phyloP scores from a whole-genome alignment of 2,797 vertebrate genomes.

The Tympanoctomys barrerae region DNA sequence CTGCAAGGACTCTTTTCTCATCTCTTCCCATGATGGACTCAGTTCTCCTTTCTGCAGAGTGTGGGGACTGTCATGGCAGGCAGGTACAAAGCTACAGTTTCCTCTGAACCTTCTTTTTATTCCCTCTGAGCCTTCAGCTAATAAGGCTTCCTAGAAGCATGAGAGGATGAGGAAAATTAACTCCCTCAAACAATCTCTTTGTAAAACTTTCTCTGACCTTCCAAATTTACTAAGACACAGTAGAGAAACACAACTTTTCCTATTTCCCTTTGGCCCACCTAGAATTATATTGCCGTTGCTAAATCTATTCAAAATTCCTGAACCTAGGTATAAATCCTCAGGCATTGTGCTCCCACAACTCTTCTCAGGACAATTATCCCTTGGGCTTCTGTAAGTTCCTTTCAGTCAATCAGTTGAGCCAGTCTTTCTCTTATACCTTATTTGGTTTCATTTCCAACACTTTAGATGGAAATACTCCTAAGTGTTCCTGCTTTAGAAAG shows the following conservation, averaged over 20 bases:
- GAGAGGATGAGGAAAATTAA: background rate
- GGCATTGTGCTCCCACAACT: rapidly evolving
- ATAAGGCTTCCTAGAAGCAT: background rate
- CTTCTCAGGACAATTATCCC: background rate
- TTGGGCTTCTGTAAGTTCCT: background rate
- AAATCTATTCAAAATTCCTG: background rate
- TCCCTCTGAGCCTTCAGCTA: background rate
- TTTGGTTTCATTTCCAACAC: background rate
- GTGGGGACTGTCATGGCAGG: background rate
- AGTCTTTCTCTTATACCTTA: background rate
- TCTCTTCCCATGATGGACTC: background rate
- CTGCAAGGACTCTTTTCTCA: background rate
- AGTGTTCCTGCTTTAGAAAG: background rate
- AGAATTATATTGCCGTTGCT: background rate
- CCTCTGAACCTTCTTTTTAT: background rate
- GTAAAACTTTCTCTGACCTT: background rate
- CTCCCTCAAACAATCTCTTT: background rate
- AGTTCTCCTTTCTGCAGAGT: background rate
- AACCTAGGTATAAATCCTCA: too few species aligned
- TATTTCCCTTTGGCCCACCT: background rate
- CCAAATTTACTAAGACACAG: background rate
- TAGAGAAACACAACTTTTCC: background rate
- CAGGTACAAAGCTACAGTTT: background rate
- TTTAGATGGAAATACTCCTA: background rate
- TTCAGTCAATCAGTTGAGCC: background rate